Evolutionary conservation across 2,113 vertebrate genomes (phyloP).

Genomic region (Saguinus imperator): DNA sequence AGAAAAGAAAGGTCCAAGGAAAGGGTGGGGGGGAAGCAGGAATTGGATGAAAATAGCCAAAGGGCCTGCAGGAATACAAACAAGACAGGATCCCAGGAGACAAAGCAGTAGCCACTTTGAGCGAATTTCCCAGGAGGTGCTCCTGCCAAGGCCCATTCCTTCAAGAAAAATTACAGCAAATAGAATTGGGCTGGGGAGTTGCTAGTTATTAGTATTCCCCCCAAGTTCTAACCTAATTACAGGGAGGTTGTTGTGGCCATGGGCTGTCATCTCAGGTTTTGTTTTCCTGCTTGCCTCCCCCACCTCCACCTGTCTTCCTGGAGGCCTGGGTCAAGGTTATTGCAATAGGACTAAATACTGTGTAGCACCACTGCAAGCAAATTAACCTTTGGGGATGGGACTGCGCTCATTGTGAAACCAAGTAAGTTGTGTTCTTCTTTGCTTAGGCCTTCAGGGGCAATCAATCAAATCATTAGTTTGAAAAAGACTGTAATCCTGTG

Average conservation of each 20-base stretch:
- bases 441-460: constrained; percentile 59
- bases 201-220: constrained; percentile 66
- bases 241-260: constrained; percentile 73
- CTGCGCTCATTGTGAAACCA: constrained; percentile 56
- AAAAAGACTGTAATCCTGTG: constrained; percentile 76
- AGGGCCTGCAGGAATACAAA: constrained; percentile 40
- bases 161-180: constrained; percentile 61
- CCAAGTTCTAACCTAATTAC: constrained; percentile 74
- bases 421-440: constrained; percentile 67
- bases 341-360: constrained; percentile 61
- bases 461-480: constrained; percentile 73
- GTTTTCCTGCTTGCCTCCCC: constrained; percentile 59
- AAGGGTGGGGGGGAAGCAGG: not conserved
- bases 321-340: constrained; percentile 73
- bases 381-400: constrained; percentile 74
- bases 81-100: constrained; percentile 29
- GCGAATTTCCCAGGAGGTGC: constrained; percentile 56
- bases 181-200: constrained; percentile 19
- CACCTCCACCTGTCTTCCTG: constrained; percentile 72
- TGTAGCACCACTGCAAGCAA: constrained; percentile 21
- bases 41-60: constrained; percentile 56
- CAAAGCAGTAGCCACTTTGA: constrained; percentile 15
- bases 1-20: not conserved
- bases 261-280: constrained; percentile 72
- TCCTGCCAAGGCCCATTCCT: constrained; percentile 44